Base-by-base conservation (phyloP, 2,888 invertebrate species). In the Brachypterus glaber region DNA sequence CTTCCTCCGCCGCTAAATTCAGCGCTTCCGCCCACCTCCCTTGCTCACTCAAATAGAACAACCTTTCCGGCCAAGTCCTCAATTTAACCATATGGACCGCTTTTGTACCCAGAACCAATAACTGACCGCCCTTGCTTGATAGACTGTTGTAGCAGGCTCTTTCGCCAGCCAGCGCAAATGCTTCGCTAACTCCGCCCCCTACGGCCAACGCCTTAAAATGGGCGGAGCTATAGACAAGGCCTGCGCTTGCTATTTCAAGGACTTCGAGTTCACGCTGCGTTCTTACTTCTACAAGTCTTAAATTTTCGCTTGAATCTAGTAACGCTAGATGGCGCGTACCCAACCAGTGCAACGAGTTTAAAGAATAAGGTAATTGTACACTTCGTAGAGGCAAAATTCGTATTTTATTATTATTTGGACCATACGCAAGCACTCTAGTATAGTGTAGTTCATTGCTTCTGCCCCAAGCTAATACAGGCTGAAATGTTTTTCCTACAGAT, bases 181-280 rank as follows among this genome's bases (percentile, higher is more conserved):
- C 86, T 62, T 77, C 74, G 58, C 80, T 81, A 43, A 84, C 97
- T 59, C 92, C 91, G 0, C 96, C 95, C 4, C 97, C 97, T 0
- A 96, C 96, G 43, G 93, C 92, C 26, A 95, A 69, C 0, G 87
- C 96, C 69, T 92, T 78, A 58, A 85, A 88, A 63, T 85, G 88
- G 29, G 89, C 86, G 18, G 88, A 87, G 30, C 85, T 82, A 56
- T 90, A 91, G 1, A 90, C 86, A 26, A 91, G 72, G 26, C 85
- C 81, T 11, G 87, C 82, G 55, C 76, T 76, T 18, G 82, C 81
- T 48, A 91, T 71, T 60, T 92, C 90, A 46, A 88, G 67, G 15
- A 81, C 74, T 66, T 90, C 89, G 13, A 88, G 70, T 63, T 91
- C 90, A 50, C 88, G 83, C 55, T 90, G 87, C 0, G 81, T 77